Conservation (phyloP, 1,140 invertebrate species). For the Drosophila pachea region DNA sequence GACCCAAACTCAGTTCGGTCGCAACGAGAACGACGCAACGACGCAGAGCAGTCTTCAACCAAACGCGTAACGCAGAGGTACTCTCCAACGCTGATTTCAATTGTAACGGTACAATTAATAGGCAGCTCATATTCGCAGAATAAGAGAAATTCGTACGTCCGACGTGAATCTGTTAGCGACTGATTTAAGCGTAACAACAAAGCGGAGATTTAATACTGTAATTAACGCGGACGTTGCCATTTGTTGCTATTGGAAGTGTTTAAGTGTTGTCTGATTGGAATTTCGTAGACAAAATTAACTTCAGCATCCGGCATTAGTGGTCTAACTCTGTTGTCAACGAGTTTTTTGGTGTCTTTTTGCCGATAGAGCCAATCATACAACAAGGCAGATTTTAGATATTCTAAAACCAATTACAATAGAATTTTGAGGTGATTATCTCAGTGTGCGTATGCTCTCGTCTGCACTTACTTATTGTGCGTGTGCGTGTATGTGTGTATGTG, state of each 20-base stretch:
- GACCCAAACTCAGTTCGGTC: conserved; percentile 29
- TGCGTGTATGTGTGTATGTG: conserved; percentile 1
- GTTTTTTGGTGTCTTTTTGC: no score
- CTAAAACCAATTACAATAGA: no score
- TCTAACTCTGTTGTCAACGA: no score
- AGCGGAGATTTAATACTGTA: not conserved
- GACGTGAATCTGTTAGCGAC: no score
- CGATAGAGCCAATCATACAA: no score
- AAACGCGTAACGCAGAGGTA: conserved; percentile 65
- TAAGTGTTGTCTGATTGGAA: conserved; percentile 31
- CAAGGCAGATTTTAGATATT: no score
- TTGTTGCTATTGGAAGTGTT: conserved; percentile 21
- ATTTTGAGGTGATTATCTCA: no score
- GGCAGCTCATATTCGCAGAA: conserved; percentile 5
- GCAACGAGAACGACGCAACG: conserved; percentile 17
- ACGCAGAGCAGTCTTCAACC: conserved; percentile 51
- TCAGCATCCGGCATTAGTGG: no score
- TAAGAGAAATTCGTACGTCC: conserved; percentile 4
- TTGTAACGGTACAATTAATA: conserved; percentile 13
- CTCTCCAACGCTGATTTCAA: conserved; percentile 42
- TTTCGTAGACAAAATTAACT: no score
- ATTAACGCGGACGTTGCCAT: not conserved
- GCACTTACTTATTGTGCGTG: not conserved
- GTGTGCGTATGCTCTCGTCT: conserved; percentile 3
- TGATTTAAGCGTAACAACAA: no score